Conservation (phyloP, 2,113 vertebrate genomes). For the Otolemur garnettii region DNA sequence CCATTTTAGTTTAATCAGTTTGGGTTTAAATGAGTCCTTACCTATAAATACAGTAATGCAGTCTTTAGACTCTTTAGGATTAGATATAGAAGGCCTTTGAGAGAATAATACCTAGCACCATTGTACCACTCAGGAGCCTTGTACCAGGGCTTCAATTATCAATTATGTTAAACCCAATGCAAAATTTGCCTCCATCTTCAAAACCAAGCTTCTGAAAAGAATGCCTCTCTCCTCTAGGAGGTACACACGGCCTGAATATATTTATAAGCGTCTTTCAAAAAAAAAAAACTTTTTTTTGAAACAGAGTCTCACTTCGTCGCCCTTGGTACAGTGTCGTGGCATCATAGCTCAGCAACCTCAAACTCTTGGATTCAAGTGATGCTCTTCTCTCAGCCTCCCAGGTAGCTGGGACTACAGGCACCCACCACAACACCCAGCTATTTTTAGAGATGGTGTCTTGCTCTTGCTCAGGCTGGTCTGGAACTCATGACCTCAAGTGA, state of each 20-base stretch:
- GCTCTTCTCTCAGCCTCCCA: no score
- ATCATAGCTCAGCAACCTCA: no score
- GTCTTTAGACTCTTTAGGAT: background rate
- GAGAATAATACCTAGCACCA: background rate
- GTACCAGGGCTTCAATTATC: background rate
- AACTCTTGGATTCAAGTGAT: no score
- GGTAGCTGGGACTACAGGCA: no score
- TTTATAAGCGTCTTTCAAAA: constrained; percentile 19
- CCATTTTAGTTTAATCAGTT: constrained; percentile 34
- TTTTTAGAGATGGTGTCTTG: no score
- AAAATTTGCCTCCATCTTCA: constrained; percentile 47
- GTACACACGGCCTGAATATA: background rate
- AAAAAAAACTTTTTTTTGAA: no score
- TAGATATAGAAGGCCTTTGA: background rate
- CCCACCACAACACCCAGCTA: no score
- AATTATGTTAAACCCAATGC: constrained; percentile 19
- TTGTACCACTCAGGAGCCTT: background rate
- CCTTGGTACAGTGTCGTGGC: no score
- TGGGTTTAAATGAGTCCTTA: constrained; percentile 50
- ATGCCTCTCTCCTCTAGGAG: background rate
- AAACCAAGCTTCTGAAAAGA: constrained; percentile 35
- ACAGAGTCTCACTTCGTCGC: no score
- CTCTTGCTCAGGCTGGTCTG: no score
- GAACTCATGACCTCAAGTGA: no score
- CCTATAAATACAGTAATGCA: constrained; percentile 24